A percentile compares a stretch with the other conserved stretches of the same genome.
Conservation (phyloP, 2,888 invertebrate genomes). For the Tetranychus truncatus region DNA sequence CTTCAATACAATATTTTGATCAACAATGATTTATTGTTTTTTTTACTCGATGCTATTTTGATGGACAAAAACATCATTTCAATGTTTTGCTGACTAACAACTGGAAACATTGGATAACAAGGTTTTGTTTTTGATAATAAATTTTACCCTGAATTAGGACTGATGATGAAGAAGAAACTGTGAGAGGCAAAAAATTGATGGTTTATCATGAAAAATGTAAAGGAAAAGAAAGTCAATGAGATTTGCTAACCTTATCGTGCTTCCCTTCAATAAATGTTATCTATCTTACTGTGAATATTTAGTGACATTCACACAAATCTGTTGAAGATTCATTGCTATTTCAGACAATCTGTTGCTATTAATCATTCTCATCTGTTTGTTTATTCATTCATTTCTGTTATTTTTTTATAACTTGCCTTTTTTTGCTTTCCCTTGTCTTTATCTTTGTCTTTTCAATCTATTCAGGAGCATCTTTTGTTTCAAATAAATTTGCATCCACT, state of each 20-base stretch:
- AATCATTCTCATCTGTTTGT: background rate
- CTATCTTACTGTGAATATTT: background rate
- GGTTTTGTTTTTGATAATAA: background rate
- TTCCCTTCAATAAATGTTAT: background rate
- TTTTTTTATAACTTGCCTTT: background rate
- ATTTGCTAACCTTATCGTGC: background rate
- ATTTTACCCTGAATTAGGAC: background rate
- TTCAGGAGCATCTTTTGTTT: constrained; percentile 4
- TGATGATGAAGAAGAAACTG: background rate
- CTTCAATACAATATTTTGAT: background rate
- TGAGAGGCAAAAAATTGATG: background rate
- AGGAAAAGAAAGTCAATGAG: background rate
- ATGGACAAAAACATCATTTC: background rate
- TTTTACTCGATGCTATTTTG: background rate
- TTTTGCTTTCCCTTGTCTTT: background rate
- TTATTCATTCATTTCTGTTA: background rate
- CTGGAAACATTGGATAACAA: background rate
- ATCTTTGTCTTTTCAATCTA: background rate
- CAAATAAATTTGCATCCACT: background rate
- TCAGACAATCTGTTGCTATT: background rate
- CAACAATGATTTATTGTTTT: background rate
- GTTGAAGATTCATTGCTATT: background rate
- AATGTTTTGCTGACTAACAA: background rate
- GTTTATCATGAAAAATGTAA: background rate
- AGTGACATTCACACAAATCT: background rate